Evolutionary conservation across 2,888 invertebrate species (phyloP).

Genomic region (Drosophila histrio): DNA sequence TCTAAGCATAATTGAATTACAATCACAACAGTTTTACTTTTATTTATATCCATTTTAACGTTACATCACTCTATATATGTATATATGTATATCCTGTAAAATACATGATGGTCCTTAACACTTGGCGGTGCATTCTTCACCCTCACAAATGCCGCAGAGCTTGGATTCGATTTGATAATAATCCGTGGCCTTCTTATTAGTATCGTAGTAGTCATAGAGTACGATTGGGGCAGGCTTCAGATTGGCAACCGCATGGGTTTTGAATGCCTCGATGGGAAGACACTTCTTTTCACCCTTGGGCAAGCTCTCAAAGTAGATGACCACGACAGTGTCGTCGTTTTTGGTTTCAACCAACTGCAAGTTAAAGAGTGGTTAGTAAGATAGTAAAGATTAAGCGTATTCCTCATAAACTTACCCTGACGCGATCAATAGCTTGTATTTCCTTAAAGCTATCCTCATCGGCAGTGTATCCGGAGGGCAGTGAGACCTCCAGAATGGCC

Average conservation of each 20-base stretch:
- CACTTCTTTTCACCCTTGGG: constrained; percentile 87
- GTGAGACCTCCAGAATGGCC: constrained; percentile 94
- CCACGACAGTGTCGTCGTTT: constrained; percentile 87
- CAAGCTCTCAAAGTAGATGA: constrained; percentile 90
- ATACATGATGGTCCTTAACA: constrained; percentile 24
- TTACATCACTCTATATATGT: background rate
- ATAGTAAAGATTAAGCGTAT: background rate
- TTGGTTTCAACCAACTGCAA: constrained; percentile 87
- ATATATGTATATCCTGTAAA: background rate
- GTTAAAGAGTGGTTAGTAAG: background rate
- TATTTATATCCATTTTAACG: background rate
- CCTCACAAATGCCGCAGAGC: constrained; percentile 76
- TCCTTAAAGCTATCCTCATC: constrained; percentile 90
- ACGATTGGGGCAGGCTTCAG: constrained; percentile 94
- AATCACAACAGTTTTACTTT: too few species aligned
- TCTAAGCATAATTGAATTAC: too few species aligned
- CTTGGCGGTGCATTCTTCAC: constrained; percentile 51
- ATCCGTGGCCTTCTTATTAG: constrained; percentile 84
- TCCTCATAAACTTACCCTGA: constrained; percentile 70
- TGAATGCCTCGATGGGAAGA: constrained; percentile 92
- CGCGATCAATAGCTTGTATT: constrained; percentile 84
- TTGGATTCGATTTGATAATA: constrained; percentile 78
- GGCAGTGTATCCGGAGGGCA: constrained; percentile 95
- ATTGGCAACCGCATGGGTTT: constrained; percentile 92
- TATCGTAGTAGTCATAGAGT: constrained; percentile 96